Evolutionary conservation across 2,888 invertebrate species (phyloP).

Genomic region (Pediacus dermestoides): DNA sequence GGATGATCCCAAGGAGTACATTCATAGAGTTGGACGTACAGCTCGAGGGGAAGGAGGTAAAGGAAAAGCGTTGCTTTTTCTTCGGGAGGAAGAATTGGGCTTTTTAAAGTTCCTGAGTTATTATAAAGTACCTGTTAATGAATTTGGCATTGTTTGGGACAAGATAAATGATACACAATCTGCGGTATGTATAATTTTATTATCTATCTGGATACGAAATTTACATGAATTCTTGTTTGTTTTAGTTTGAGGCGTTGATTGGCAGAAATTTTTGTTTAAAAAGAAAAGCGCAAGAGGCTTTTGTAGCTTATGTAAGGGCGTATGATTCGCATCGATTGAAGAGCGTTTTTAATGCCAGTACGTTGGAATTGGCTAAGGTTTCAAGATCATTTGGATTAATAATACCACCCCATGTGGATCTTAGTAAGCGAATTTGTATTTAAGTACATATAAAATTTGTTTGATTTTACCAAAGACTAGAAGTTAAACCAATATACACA

Average conservation of each 20-base stretch:
- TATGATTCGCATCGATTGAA: constrained; percentile 4
- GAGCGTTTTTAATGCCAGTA: constrained; percentile 1
- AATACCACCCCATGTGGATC: neutral
- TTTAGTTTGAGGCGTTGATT: neutral
- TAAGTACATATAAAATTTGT: too few relatives aligned
- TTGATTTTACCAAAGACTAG: too few relatives aligned
- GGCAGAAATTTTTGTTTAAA: constrained; percentile 2
- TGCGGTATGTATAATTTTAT: constrained; percentile 72
- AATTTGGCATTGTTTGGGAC: constrained; percentile 94
- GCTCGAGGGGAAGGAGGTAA: constrained; percentile 87
- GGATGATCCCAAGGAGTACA: constrained; percentile 90
- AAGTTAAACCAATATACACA: too few relatives aligned
- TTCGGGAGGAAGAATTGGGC: constrained; percentile 90
- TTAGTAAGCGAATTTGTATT: too few relatives aligned
- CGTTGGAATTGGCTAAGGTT: neutral
- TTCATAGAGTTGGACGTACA: constrained; percentile 87
- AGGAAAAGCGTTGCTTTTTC: constrained; percentile 86
- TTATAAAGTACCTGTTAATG: constrained; percentile 87
- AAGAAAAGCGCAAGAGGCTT: neutral
- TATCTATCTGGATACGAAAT: too few relatives aligned
- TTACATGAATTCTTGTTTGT: neutral
- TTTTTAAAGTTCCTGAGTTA: constrained; percentile 88
- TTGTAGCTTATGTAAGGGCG: neutral
- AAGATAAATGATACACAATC: constrained; percentile 94
- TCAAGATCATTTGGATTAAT: constrained; percentile 1